Evolutionary conservation across 2,113 vertebrate genomes (phyloP).

Genomic region (Apeltes quadracus): DNA sequence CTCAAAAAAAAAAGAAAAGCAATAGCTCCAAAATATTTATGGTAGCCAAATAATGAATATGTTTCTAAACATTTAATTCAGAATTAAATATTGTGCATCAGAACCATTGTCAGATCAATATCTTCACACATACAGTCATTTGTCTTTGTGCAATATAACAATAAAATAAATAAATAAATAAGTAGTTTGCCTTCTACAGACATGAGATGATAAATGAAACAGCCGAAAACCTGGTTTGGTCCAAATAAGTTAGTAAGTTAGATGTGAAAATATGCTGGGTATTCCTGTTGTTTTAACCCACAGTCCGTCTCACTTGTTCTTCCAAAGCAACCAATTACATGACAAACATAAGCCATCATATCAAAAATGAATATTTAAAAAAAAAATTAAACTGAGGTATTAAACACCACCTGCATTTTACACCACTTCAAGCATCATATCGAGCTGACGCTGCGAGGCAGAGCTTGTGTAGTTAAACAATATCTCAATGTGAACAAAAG

Average conservation of each 20-base stretch:
- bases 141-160: no score
- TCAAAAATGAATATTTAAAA: no score
- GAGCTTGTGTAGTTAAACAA: background rate
- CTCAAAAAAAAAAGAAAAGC: background rate
- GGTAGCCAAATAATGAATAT: background rate
- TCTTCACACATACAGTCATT: background rate
- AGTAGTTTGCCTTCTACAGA: background rate
- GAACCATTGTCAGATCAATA: background rate
- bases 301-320: no score
- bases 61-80: background rate
- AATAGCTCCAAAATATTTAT: background rate
- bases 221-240: background rate
- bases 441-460: background rate
- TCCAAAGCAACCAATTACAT: no score
- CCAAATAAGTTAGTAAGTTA: background rate
- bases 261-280: background rate
- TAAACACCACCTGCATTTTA: background rate
- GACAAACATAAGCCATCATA: background rate
- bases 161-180: background rate
- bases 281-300: background rate
- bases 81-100: background rate
- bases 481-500: background rate
- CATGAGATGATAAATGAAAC: background rate
- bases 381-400: background rate
- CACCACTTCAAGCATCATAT: background rate